A percentile compares a stretch with the other conserved stretches of the same genome.
Evolutionary conservation across 2,888 invertebrate species (phyloP).

Genomic region (Acronicta leporina): DNA sequence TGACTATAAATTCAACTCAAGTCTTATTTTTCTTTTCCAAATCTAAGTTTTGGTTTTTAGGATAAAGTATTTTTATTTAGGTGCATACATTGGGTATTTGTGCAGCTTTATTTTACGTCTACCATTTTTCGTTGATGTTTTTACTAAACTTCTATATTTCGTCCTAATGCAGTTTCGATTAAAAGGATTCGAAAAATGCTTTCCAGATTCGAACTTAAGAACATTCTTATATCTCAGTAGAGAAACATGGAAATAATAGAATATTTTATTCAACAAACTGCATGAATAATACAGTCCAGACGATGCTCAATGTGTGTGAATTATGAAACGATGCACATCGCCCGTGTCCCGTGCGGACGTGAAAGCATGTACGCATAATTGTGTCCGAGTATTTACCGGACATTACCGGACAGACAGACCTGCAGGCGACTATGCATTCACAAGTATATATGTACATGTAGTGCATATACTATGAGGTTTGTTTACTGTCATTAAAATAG

Average conservation of each 20-base stretch:
- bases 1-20: no score
- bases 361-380: conserved; percentile 57
- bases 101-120: no score
- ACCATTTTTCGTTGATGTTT: no score
- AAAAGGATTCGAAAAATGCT: no score
- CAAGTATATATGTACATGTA: not conserved
- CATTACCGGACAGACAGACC: conserved; percentile 40
- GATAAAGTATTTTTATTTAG: no score
- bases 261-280: not conserved
- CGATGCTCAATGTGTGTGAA: conserved; percentile 50
- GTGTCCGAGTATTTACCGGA: conserved; percentile 40
- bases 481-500: conserved; percentile 26
- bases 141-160: no score
- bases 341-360: conserved; percentile 42
- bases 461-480: not conserved
- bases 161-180: no score
- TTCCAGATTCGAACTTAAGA: no score
- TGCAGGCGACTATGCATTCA: conserved; percentile 21
- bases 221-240: no score
- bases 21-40: no score
- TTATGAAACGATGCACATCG: conserved; percentile 51
- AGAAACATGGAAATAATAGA: not conserved
- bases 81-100: no score
- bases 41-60: no score
- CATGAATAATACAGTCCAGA: conserved; percentile 21